Percentiles rank a stretch among this genome's conserved stretches.
Conservation (phyloP, 2,113 vertebrate species). For the Actenoides lindsayi region DNA sequence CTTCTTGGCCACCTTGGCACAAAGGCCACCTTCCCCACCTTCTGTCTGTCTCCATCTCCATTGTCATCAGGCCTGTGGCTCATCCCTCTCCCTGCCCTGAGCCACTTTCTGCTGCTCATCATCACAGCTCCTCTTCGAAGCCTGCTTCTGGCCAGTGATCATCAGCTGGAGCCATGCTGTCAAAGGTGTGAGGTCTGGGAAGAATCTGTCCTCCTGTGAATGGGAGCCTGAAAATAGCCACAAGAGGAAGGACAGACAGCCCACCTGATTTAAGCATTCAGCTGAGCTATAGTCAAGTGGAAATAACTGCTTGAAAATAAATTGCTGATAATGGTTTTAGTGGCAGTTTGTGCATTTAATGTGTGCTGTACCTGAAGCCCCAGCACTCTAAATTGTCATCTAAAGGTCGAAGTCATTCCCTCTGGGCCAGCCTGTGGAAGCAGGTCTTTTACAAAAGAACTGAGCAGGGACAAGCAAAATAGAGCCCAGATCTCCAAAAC, state of each 20-base stretch:
- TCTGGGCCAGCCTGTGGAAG: background rate
- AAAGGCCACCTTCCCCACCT: background rate
- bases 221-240: background rate
- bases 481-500: background rate
- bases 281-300: background rate
- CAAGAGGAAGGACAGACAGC: background rate
- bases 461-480: background rate
- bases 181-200: background rate
- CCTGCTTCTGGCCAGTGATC: background rate
- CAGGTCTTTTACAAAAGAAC: background rate
- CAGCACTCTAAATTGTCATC: background rate
- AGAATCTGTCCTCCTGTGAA: background rate
- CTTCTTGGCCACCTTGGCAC: background rate
- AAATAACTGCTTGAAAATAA: background rate
- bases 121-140: background rate
- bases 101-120: background rate
- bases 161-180: background rate
- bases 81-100: background rate
- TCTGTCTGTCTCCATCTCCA: background rate
- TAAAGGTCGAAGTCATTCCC: background rate
- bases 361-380: background rate
- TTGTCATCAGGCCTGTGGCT: background rate
- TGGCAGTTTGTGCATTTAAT: background rate
- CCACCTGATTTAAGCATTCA: background rate
- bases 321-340: background rate